Evolutionary conservation across 2,888 invertebrate species (phyloP), one percentile per base, ranked within the genome.

Genomic region (Spodoptera littoralis): DNA sequence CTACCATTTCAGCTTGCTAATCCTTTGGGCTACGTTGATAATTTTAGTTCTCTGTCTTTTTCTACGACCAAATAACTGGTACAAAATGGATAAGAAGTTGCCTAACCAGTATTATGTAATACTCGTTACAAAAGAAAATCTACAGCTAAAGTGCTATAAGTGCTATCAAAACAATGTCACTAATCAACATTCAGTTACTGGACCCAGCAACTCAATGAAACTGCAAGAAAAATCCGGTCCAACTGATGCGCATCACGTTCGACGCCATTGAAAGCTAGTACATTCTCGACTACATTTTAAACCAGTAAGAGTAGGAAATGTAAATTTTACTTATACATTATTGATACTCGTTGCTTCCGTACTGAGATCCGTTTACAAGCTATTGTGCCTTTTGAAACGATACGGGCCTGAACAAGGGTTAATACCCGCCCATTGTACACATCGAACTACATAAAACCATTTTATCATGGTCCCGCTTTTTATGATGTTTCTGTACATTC

Each of bases 321-420:
- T 53, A 69, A 72, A 76, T 64, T 58, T 67, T 46, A n/a, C 58
- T 58, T 52, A 60, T 76, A 76, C 61, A 70, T 75, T 76, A 76
- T 76, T 70, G 66, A 73, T 76, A 70, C 58, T 60, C 36, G 49
- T 44, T 56, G 57, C 59, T 66, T 54, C 59, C 60, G 47, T n/a
- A 22, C 24, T 13, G 27, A 45, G 48, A 36, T 52, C 64, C 51
- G 36, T 57, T 66, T 53, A 61, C 53, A 56, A 43, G 36, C 70
- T 51, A 73, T 70, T 76, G 60, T 76, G 49, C 47, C 47, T 69
- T 41, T 11, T 27, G 41, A 52, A 57, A 36, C 63, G 51, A 60
- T 65, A 68, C 57, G 58, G 41, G 58, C 43, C 57, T 60, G 54
- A 65, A 73, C 61, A 70, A 62, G 24, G 49, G 64, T 56, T 24